Conservation (phyloP, 1,140 invertebrate genomes). For the Hermetia illucens region DNA sequence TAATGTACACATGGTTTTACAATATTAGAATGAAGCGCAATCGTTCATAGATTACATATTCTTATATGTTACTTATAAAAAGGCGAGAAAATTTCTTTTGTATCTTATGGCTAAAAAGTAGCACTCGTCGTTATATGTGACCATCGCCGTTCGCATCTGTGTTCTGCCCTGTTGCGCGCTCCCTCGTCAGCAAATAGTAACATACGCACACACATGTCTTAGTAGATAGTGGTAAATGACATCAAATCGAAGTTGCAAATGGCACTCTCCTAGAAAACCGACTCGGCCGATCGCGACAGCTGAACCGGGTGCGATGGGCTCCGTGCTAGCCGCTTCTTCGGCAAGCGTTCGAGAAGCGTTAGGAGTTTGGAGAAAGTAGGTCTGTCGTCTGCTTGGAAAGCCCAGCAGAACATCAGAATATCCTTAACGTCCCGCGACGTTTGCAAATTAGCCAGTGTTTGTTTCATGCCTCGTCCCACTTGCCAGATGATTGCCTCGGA, state of each 20-base stretch:
- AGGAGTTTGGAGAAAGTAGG: constrained; percentile 80
- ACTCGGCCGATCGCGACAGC: constrained; percentile 81
- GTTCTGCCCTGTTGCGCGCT: no score
- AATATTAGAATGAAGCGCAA: no score
- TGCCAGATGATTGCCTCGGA: constrained; percentile 96
- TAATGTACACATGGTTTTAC: no score
- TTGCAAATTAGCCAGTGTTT: constrained; percentile 84
- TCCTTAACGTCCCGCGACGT: constrained; percentile 96
- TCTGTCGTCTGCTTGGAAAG: constrained; percentile 65
- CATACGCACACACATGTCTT: background rate
- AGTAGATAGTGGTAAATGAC: background rate
- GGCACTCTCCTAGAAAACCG: constrained; percentile 51
- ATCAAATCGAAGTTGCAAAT: no score
- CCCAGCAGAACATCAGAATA: constrained; percentile 94
- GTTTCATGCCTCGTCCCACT: constrained; percentile 92
- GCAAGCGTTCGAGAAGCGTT: constrained; percentile 75
- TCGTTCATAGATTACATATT: no score
- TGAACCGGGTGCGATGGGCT: constrained; percentile 96
- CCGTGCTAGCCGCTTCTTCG: constrained; percentile 84
- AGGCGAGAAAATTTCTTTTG: no score
- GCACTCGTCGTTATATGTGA: no score
- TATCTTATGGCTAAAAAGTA: no score
- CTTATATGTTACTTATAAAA: no score
- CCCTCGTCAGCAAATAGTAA: no score
- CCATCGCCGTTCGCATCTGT: no score